A percentile compares a stretch with the other conserved stretches of the same genome.
Conservation (phyloP, 2,888 invertebrate genomes). For the Microctonus hyperodae region DNA sequence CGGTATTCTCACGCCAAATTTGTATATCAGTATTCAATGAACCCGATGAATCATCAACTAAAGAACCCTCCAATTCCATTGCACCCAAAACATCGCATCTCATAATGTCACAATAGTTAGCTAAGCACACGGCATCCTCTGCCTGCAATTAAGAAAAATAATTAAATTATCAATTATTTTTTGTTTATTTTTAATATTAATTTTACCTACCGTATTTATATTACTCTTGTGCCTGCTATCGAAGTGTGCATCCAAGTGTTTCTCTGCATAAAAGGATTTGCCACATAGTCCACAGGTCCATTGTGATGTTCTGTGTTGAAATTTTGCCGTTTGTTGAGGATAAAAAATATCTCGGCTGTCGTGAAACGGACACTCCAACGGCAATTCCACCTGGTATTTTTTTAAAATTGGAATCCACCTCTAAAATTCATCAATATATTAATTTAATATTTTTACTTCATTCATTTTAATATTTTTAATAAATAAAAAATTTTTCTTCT, state of each 20-base stretch:
- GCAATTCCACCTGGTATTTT: constrained; percentile 85
- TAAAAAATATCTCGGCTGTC: constrained; percentile 86
- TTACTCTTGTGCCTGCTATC: constrained; percentile 86
- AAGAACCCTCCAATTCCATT: constrained; percentile 68
- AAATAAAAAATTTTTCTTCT: constrained; percentile 7
- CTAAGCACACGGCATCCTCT: constrained; percentile 90
- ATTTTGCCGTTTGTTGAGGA: constrained; percentile 85
- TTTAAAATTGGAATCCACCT: constrained; percentile 91
- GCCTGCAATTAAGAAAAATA: constrained; percentile 67
- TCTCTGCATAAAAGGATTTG: constrained; percentile 89
- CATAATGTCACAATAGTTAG: constrained; percentile 96
- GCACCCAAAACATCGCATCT: constrained; percentile 87
- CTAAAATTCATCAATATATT: constrained; percentile 50
- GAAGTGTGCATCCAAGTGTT: constrained; percentile 86
- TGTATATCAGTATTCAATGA: constrained; percentile 80
- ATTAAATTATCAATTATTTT: not conserved
- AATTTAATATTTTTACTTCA: not conserved
- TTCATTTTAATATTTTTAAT: not conserved
- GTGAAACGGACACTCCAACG: constrained; percentile 90
- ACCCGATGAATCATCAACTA: constrained; percentile 71
- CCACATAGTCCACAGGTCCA: constrained; percentile 93
- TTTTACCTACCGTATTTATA: constrained; percentile 77
- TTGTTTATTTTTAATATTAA: no score
- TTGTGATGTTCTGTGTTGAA: constrained; percentile 84
- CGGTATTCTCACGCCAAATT: constrained; percentile 81